Percentiles rank a stretch among this genome's conserved stretches.
phyloP scores from a whole-genome alignment of 2,797 vertebrate species.

The Hippocampus kuda region DNA sequence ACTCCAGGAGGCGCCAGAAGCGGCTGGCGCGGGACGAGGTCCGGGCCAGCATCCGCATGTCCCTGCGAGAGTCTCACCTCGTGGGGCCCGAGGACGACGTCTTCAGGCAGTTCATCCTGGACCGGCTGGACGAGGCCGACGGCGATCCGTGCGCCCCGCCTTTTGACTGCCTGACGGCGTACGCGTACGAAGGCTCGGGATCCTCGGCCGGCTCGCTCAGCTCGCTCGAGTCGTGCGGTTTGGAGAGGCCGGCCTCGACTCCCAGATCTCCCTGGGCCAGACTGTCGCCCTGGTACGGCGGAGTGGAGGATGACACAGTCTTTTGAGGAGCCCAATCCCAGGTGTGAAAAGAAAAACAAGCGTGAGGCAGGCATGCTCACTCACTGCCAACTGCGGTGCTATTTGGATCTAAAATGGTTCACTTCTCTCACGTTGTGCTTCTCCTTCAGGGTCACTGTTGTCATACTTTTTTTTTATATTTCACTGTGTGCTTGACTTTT shows the following conservation, averaged over 20 bases:
- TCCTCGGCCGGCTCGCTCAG: slow-evolving; percentile 82
- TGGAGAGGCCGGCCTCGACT: slow-evolving; percentile 48
- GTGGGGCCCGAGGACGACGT: slow-evolving; percentile 78
- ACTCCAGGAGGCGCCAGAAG: slow-evolving; percentile 47
- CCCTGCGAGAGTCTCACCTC: slow-evolving; percentile 76
- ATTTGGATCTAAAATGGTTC: neutral
- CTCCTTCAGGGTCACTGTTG: neutral
- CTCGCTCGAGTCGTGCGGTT: slow-evolving; percentile 71
- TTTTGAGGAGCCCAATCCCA: slow-evolving; percentile 44
- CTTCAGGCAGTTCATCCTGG: slow-evolving; percentile 81
- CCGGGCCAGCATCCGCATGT: slow-evolving; percentile 71
- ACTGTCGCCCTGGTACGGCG: slow-evolving; percentile 64
- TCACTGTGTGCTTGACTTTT: neutral
- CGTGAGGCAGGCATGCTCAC: no score
- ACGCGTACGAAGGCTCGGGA: slow-evolving; percentile 78
- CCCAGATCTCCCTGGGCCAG: slow-evolving; percentile 60
- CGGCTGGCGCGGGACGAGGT: slow-evolving; percentile 57
- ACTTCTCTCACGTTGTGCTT: neutral
- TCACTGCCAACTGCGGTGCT: neutral
- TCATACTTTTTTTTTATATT: neutral
- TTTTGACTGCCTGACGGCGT: slow-evolving; percentile 79
- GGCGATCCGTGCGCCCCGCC: slow-evolving; percentile 72
- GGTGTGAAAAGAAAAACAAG: neutral
- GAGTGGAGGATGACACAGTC: slow-evolving; percentile 52
- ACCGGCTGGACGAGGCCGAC: slow-evolving; percentile 81